A percentile compares a stretch with the other conserved stretches of the same genome.
phyloP scores from a whole-genome alignment of 2,113 vertebrate species.

The Clarias macrocephalus region DNA sequence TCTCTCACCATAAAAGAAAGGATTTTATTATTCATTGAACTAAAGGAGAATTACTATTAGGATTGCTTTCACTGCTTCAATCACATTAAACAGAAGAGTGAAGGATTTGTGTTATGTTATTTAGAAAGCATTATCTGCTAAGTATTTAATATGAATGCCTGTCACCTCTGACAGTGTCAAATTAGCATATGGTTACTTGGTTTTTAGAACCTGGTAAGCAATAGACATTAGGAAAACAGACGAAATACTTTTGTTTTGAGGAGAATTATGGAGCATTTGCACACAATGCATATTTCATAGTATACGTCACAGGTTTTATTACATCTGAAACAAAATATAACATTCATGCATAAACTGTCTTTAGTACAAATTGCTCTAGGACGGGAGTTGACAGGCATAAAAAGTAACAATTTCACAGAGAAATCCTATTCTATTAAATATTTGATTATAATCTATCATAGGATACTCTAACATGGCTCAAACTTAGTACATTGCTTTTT shows the following conservation, averaged over 20 bases:
- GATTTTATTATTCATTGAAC: slow-evolving; percentile 45
- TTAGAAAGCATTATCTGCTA: slow-evolving; percentile 57
- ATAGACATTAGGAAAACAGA: slow-evolving; percentile 49
- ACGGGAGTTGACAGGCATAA: slow-evolving; percentile 58
- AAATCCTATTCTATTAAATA: slow-evolving; percentile 22
- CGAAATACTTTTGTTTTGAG: neutral
- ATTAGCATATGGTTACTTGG: slow-evolving; percentile 62
- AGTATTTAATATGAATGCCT: slow-evolving; percentile 49
- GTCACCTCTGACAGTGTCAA: slow-evolving; percentile 59
- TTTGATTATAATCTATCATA: neutral
- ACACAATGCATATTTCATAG: slow-evolving; percentile 64
- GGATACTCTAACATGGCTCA: neutral
- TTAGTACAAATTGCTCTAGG: slow-evolving; percentile 71
- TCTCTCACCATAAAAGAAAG: slow-evolving; percentile 25
- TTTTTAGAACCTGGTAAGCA: slow-evolving; percentile 56
- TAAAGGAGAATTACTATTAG: slow-evolving; percentile 36
- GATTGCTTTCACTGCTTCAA: slow-evolving; percentile 46
- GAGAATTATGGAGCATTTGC: slow-evolving; percentile 54
- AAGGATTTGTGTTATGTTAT: slow-evolving; percentile 42
- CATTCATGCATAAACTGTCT: slow-evolving; percentile 65
- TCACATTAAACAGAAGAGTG: slow-evolving; percentile 50
- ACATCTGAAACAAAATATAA: slow-evolving; percentile 58
- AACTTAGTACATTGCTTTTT: neutral
- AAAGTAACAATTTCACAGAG: slow-evolving; percentile 55
- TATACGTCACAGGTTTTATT: slow-evolving; percentile 66